Evolutionary conservation across 2,113 vertebrate genomes (phyloP).

Genomic region (Bubo bubo): DNA sequence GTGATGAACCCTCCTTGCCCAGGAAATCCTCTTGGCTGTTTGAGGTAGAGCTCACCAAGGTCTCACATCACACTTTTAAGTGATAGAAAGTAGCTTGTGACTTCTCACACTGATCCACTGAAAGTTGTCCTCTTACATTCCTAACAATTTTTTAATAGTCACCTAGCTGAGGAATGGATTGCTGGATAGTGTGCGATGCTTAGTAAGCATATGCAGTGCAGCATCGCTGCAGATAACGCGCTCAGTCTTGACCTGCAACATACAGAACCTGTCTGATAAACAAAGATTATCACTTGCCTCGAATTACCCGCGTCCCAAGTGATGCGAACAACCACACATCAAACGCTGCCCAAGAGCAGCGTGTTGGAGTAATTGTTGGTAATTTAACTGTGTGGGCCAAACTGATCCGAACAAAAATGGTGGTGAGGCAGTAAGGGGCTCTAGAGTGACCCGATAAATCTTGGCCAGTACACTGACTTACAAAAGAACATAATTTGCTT

Average conservation of each 20-base stretch:
- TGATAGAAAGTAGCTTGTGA: not conserved
- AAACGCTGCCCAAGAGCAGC: not conserved
- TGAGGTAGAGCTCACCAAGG: not conserved
- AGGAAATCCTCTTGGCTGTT: not conserved
- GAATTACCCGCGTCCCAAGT: not conserved
- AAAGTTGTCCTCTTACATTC: not conserved
- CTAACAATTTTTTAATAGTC: not conserved
- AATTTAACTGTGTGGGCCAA: not conserved
- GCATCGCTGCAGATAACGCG: not conserved
- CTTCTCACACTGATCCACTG: not conserved
- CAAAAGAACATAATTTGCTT: not conserved
- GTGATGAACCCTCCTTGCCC: not conserved
- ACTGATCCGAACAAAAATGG: not conserved
- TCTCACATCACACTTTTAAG: not conserved
- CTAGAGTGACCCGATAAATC: not conserved
- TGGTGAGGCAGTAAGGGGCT: not conserved
- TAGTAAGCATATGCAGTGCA: not conserved
- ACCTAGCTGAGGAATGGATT: not conserved
- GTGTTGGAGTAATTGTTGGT: not conserved
- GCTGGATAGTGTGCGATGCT: not conserved
- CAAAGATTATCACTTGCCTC: not conserved
- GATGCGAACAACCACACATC: fast-evolving
- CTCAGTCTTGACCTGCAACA: not conserved
- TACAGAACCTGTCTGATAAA: not conserved
- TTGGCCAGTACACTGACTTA: not conserved